Evolutionary conservation across 2,113 vertebrate genomes (phyloP).

Genomic region (Caretta caretta): DNA sequence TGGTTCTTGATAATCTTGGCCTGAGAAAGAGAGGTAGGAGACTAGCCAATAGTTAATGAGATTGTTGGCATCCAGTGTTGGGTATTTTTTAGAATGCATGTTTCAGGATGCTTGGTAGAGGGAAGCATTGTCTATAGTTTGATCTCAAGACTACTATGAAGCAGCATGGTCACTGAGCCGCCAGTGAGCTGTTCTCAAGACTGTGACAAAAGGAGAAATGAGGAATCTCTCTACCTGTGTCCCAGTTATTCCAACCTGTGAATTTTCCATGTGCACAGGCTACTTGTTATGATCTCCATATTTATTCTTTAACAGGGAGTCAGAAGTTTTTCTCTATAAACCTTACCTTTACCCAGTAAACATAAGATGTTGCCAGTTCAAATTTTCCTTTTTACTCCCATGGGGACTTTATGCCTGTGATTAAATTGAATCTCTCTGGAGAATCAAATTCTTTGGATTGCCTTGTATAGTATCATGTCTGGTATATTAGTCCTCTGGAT

Average conservation of each 20-base stretch:
- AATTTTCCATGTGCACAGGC: neutral
- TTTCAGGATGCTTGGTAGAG: neutral
- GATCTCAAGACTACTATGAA: neutral
- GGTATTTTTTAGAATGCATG: neutral
- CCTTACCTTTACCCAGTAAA: neutral
- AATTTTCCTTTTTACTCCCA: neutral
- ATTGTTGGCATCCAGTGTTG: neutral
- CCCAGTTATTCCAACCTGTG: neutral
- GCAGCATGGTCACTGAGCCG: neutral
- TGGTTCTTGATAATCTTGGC: neutral
- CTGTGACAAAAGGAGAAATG: rapidly evolving
- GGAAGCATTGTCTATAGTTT: neutral
- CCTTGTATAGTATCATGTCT: neutral
- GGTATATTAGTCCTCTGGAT: neutral
- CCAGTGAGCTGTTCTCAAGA: neutral
- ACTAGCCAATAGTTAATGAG: rapidly evolving
- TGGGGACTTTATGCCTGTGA: neutral
- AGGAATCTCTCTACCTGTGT: neutral
- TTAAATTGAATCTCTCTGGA: neutral
- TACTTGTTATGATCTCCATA: neutral
- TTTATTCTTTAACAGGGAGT: neutral
- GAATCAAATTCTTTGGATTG: neutral
- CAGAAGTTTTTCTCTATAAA: neutral
- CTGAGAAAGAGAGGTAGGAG: neutral
- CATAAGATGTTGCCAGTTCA: neutral